Base-by-base conservation (phyloP, 2,113 vertebrate species). In the Bostrychus sinensis region DNA sequence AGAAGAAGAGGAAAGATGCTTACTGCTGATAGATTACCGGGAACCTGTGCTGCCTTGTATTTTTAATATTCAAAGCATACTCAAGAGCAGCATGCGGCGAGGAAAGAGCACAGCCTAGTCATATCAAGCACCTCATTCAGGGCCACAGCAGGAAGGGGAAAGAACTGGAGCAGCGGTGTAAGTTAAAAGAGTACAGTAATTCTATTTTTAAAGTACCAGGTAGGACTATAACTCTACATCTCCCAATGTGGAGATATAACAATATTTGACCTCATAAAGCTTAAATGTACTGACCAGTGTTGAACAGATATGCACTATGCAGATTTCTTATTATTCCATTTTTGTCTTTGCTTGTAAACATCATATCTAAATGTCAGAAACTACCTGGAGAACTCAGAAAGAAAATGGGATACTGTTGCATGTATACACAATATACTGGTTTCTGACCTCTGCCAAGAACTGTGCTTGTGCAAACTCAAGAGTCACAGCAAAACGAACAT, bases 11-110 rank as follows among this genome's bases (percentile, higher is more conserved):
- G 39, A 51, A 45, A 53, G 25, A 51, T 11, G 25, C 28, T 11
- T 26, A 23, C 14, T 17, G 20, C 30, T 9, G 41, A 55, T 50
- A 26, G 28, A n/a, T 39, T 23, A 7, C 30, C 7, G 51, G 25
- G 45, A 48, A 23, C 34, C 48, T 62, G 12, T 9, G 19, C 12
- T 22, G 7, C 12, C 41, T 56, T 28, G 41, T 5, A 20, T 66
- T 54, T 62, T 43, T 36, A 2, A 72, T 60, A 23, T 55, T 37
- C 10, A 67, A 56, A 56, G 36, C 37, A 60, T 39, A 75, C 45
- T 50, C 46, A 64, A 61, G 43, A 55, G 56, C 39, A 56, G 56
- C 57, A 62, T 16, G 22, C 62, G 58, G 75, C 56, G 62, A 25
- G 22, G 30, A 28, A 26, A 46, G 13, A 74, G 62, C 25, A 32